phyloP scores from a whole-genome alignment of 1,140 invertebrate species.

The Eufriesea mexicana region DNA sequence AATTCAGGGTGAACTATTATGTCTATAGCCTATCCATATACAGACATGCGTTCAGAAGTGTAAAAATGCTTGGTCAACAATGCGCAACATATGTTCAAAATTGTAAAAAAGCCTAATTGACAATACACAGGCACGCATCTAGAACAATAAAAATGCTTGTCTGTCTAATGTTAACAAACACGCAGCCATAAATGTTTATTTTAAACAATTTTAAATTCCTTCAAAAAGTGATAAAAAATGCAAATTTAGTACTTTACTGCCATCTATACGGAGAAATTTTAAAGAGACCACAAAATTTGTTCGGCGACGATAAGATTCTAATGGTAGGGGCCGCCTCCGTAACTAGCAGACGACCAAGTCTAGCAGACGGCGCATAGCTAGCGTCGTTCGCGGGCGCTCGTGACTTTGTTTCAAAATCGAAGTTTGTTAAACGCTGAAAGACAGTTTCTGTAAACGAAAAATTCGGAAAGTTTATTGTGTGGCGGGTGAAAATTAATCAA shows the following conservation, averaged over 20 bases:
- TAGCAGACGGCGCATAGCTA: slow-evolving; percentile 61
- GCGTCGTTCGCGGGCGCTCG: slow-evolving; percentile 57
- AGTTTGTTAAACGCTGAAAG: background rate
- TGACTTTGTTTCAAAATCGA: slow-evolving; percentile 48
- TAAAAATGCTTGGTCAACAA: no score
- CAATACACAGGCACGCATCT: no score
- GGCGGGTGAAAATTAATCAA: slow-evolving; percentile 6
- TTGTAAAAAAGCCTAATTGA: no score
- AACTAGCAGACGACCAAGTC: slow-evolving; percentile 61
- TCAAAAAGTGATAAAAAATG: background rate
- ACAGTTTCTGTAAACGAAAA: background rate
- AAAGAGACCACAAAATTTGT: background rate
- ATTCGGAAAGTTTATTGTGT: background rate
- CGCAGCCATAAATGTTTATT: background rate
- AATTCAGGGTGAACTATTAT: no score
- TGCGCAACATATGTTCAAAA: no score
- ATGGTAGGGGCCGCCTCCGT: slow-evolving; percentile 21
- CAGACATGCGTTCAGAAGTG: no score
- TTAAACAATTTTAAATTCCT: background rate
- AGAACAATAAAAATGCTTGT: no score
- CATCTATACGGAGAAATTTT: slow-evolving; percentile 10
- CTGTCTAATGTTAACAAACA: no score
- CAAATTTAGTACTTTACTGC: slow-evolving; percentile 13
- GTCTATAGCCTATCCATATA: no score
- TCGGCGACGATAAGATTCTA: slow-evolving; percentile 34